Conservation (phyloP, 2,113 vertebrate genomes). For the Orcinus orca region DNA sequence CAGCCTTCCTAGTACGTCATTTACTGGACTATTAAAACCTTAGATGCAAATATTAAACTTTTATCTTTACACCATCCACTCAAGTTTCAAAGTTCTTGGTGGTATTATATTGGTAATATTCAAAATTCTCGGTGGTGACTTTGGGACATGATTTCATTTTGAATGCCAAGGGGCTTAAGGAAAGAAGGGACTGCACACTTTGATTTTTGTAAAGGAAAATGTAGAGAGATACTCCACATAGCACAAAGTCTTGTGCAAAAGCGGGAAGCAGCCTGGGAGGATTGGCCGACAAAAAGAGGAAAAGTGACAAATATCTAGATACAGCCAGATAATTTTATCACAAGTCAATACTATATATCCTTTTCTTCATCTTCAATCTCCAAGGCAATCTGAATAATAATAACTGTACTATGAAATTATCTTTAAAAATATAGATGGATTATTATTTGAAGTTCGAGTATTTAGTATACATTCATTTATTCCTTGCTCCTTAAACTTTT, state of each 20-base stretch:
- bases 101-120: background rate
- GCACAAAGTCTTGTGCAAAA: background rate
- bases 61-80: background rate
- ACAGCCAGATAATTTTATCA: background rate
- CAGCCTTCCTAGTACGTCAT: too few relatives aligned
- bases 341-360: background rate
- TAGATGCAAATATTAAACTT: background rate
- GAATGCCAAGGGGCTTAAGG: background rate
- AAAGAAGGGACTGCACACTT: background rate
- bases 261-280: fast-evolving
- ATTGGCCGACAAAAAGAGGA: background rate
- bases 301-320: background rate
- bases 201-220: background rate
- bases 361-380: background rate
- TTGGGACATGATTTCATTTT: background rate
- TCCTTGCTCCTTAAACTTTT: background rate
- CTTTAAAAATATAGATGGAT: background rate
- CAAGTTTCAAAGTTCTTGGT: background rate
- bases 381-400: background rate
- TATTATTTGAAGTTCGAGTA: background rate
- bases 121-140: background rate
- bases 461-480: background rate
- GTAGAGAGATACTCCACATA: background rate
- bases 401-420: background rate
- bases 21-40: background rate